Evolutionary conservation across 2,888 invertebrate species (phyloP).

Genomic region (Celastrina argiolus): DNA sequence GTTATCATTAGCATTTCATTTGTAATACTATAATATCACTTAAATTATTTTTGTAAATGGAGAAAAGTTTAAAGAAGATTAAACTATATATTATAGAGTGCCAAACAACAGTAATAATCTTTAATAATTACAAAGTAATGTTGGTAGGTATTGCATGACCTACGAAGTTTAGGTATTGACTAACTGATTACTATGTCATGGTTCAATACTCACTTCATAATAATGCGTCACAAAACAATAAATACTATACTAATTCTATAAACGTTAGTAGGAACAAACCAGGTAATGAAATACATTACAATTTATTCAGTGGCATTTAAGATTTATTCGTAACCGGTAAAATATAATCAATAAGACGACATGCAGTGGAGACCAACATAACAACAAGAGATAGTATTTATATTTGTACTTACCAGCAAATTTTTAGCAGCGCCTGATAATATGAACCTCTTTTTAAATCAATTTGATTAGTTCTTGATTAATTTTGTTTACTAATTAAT

Average conservation of each 20-base stretch:
- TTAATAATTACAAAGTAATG: not conserved
- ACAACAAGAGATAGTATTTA: not conserved
- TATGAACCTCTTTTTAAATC: no score
- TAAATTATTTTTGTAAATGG: no score
- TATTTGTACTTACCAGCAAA: slow-evolving; percentile 15
- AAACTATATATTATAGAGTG: no score
- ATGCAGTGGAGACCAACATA: not conserved
- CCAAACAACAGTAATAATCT: not conserved
- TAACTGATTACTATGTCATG: not conserved
- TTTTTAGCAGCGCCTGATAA: not conserved
- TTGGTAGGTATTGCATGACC: not conserved
- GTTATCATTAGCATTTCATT: no score
- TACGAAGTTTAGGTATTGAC: not conserved
- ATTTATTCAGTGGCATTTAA: not conserved
- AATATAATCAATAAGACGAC: slow-evolving; percentile 10
- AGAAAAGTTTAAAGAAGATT: no score
- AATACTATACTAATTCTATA: not conserved
- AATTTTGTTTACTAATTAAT: not conserved
- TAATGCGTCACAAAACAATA: not conserved
- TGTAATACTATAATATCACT: no score
- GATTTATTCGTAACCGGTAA: not conserved
- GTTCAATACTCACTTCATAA: not conserved
- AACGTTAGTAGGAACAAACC: not conserved
- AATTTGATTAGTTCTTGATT: not conserved
- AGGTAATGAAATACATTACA: not conserved